Evolutionary conservation across 2,113 vertebrate genomes (phyloP), one percentile per base, ranked within the genome.

Genomic region (Zeus faber): DNA sequence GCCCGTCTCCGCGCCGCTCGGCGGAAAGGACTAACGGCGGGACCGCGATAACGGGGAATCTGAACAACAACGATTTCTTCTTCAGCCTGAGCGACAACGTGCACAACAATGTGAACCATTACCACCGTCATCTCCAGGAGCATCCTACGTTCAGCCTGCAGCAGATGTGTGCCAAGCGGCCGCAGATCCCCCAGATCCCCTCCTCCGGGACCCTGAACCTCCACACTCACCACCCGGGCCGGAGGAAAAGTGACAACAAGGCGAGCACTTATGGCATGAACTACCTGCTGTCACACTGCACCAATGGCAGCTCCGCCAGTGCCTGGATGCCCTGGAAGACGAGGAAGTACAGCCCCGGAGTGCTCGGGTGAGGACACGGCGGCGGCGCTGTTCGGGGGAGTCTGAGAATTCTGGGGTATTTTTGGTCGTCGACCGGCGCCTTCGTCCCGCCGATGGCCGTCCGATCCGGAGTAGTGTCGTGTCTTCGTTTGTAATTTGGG

Each of bases 221-320:
- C 76, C 90, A 93, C 74, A 89, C 79, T 72, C 93, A 94, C 72
- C 93, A 94, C 62, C 95, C 96, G 0, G 91, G 93, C 82, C 91
- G 94, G 0, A 92, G 95, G 92, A 98, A 95, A 94, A 91, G 91
- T 40, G 95, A 98, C 75, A 99, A 99, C 76, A 97, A 97, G 86
- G 95, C 95, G 62, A 99, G 95, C 90, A 98, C 95, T 24, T 97
- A 95, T 80, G 95, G 95, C 49, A 93, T 97, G 82, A 97, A 98
- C 84, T 96, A 95, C 76, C 62, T 94, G 86, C 91, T 96, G 40
- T 93, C 93, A 0, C 92, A 90, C 87, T 89, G 83, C 82, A 84
- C 81, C 65, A 89, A 91, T 52, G 87, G 82, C 22, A 87, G 89
- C 50, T 74, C 77, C 58, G 77, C 69, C 66, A 82, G 88, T 77